Evolutionary conservation across 2,113 vertebrate species (phyloP), one percentile per base, ranked within the genome.

Genomic region (Microtus ochrogaster): DNA sequence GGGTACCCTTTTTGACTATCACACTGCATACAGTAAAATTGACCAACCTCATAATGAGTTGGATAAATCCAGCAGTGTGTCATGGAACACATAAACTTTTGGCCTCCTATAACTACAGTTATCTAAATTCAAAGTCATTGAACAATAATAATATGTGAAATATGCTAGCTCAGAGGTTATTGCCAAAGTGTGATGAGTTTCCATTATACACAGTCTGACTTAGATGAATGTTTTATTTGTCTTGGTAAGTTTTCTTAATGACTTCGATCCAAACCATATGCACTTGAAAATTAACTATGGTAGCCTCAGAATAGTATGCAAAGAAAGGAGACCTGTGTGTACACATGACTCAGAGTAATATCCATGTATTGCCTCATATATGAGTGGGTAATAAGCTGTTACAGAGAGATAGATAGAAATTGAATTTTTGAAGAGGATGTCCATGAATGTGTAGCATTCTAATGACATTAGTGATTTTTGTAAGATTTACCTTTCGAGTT

Each of bases 161-260:
- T 36, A 79, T 85, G 44, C 12, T 90, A 41, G 86, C 94, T 74
- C 49, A 90, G 84, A 19, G 14, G 65, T 82, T 86, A 52, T 65
- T 83, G 6, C 33, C 30, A 81, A 72, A 8, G 19, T 58, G 10
- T 5, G 39, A 4, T 65, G 2, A 7, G 33, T 94, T 87, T 63
- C 39, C 84, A 65, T 96, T 89, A 39, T n/a, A 49, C 44, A 17
- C 33, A 26, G 1, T 73, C 55, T 96, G 36, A 4, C 65, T 66
- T 8, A 73, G 28, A 87, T 81, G 52, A 85, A 3, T 82, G 0
- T n/a, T 22, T 86, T 93, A 8, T 83, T 58, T 52, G 3, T 79
- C 49, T 94, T 90, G 16, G 5, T 92, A 28, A 90, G 81, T 28
- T 74, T 87, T 91, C n/a, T 66, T 58, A 79, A 5, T 97, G n/a